Conservation (phyloP, 2,797 vertebrate species). For the Chanos chanos region DNA sequence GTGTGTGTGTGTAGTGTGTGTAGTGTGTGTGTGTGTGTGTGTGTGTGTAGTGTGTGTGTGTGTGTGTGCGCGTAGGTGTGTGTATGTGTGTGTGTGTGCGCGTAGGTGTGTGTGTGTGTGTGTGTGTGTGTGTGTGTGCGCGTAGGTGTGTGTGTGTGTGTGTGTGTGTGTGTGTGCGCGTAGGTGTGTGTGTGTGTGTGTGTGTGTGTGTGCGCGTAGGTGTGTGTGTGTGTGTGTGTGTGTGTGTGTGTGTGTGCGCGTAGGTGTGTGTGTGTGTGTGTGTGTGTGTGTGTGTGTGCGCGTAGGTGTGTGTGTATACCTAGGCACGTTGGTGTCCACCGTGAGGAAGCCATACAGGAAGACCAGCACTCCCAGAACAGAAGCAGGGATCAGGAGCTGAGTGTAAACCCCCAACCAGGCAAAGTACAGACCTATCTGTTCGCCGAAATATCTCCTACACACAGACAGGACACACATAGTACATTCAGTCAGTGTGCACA, state of each 20-base stretch:
- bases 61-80: too few relatives aligned
- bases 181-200: too few relatives aligned
- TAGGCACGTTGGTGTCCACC: slow-evolving; percentile 89
- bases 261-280: too few relatives aligned
- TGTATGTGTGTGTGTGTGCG: too few relatives aligned
- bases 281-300: background rate
- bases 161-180: too few relatives aligned
- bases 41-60: too few relatives aligned
- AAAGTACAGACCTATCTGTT: slow-evolving; percentile 97
- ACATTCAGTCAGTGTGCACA: background rate
- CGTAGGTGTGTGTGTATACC: slow-evolving; percentile 64
- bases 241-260: background rate
- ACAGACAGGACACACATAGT: slow-evolving; percentile 6
- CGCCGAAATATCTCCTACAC: slow-evolving; percentile 94
- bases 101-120: too few relatives aligned
- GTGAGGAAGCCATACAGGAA: slow-evolving; percentile 95
- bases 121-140: background rate
- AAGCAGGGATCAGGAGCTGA: slow-evolving; percentile 93
- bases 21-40: too few relatives aligned
- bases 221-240: background rate
- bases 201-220: too few relatives aligned
- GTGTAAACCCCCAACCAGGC: slow-evolving; percentile 98
- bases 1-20: too few relatives aligned
- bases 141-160: too few relatives aligned
- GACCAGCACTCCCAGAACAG: slow-evolving; percentile 89